A percentile compares a stretch with the other conserved stretches of the same genome.
These are phyloP conservation scores for Tinamus major DNA, from an alignment of 2,797 vertebrate species.

Conservation along the genomic window DNA sequence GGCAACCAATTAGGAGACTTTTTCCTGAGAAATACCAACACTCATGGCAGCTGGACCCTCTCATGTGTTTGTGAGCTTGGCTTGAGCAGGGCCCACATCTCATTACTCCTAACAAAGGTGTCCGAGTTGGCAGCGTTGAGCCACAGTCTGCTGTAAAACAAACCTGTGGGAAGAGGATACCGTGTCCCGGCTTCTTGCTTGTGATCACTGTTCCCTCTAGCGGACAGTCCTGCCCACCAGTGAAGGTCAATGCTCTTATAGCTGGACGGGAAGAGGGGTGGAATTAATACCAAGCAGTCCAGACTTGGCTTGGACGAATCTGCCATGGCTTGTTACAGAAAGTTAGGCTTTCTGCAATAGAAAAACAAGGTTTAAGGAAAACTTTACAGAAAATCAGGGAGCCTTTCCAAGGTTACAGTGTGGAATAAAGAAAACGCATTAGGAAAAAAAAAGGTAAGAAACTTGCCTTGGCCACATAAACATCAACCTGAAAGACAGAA, in stretches of 20 bases:
- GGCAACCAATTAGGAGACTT: background rate
- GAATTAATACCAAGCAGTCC: background rate
- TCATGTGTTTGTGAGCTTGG: background rate
- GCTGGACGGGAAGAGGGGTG: background rate
- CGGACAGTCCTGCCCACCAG: background rate
- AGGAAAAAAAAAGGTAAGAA: background rate
- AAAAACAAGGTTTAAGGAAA: background rate
- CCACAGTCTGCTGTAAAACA: background rate
- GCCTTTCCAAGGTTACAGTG: background rate
- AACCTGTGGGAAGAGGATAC: background rate
- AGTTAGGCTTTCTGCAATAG: background rate
- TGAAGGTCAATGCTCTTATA: background rate
- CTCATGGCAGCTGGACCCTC: background rate
- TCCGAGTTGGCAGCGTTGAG: background rate
- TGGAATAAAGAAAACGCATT: background rate
- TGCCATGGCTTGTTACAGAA: background rate
- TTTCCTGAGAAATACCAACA: background rate
- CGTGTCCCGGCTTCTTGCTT: fast-evolving
- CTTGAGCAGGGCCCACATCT: background rate
- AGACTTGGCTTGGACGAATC: background rate
- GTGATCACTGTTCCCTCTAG: background rate
- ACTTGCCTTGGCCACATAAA: background rate
- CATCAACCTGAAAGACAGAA: background rate
- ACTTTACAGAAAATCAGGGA: background rate
- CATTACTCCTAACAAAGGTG: background rate